These are phyloP conservation scores for Spodoptera littoralis DNA, from an alignment of 2,888 invertebrate genomes.

Conservation along the genomic window DNA sequence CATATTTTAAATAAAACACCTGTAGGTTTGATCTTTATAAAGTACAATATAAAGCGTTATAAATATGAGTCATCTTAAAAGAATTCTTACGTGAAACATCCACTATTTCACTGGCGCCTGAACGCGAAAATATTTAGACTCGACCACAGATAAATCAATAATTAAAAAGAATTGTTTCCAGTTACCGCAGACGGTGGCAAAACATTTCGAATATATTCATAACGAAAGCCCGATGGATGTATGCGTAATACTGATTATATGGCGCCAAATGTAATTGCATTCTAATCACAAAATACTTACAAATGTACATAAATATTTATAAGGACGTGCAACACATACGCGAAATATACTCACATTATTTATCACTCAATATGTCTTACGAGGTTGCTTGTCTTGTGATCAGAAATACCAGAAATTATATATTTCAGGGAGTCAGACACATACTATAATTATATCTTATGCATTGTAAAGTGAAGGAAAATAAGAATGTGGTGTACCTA, in stretches of 20 bases:
- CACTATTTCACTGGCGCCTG: conserved; percentile 26
- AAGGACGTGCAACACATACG: conserved; percentile 48
- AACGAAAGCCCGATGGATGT: conserved; percentile 36
- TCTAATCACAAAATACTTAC: conserved; percentile 58
- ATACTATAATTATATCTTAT: conserved; percentile 9
- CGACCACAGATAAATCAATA: conserved; percentile 17
- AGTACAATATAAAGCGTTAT: conserved; percentile 11
- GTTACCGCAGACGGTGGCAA: conserved; percentile 19
- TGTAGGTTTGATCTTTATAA: conserved; percentile 5
- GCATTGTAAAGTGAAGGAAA: neutral
- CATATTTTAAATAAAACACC: no score
- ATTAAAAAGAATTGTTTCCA: conserved; percentile 33
- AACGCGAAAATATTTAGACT: conserved; percentile 36
- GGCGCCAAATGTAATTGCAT: conserved; percentile 57
- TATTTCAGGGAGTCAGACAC: conserved; percentile 34
- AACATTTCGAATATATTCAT: conserved; percentile 30
- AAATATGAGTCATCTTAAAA: conserved; percentile 26
- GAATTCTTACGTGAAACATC: conserved; percentile 24
- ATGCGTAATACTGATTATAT: conserved; percentile 39
- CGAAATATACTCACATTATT: conserved; percentile 50
- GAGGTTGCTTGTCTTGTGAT: conserved; percentile 27
- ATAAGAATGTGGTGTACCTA: no score
- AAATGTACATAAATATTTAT: conserved; percentile 57
- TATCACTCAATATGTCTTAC: conserved; percentile 56
- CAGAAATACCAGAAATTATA: conserved; percentile 5